Evolutionary conservation across 2,888 invertebrate species (phyloP).

Genomic region (Pasiphila rectangulata): DNA sequence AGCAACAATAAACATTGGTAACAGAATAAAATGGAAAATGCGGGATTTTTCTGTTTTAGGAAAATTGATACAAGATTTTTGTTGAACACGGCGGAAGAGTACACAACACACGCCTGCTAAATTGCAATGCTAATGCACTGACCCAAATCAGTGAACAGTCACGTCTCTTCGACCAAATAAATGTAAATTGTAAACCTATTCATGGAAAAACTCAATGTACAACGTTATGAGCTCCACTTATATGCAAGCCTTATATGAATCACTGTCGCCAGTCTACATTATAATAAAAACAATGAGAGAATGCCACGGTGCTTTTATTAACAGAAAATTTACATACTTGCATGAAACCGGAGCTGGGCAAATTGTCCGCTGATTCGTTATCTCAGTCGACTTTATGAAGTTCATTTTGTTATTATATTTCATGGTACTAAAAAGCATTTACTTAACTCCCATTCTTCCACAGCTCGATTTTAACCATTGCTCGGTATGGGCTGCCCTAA

Average conservation of each 20-base stretch:
- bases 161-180: constrained; percentile 1
- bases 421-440: not conserved
- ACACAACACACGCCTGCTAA: not conserved
- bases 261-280: constrained; percentile 19
- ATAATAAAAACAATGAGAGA: constrained; percentile 23
- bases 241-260: constrained; percentile 11
- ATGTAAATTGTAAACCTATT: constrained; percentile 1
- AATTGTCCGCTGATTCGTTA: constrained; percentile 3
- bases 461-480: too few species aligned
- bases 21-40: too few species aligned
- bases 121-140: constrained; percentile 4
- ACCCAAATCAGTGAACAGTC: constrained; percentile 1
- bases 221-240: constrained; percentile 1
- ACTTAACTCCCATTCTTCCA: too few species aligned
- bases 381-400: not conserved
- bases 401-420: not conserved
- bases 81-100: not conserved
- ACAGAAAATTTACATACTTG: constrained; percentile 14
- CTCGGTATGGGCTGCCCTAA: too few species aligned
- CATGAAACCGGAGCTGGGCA: constrained; percentile 9
- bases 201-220: not conserved
- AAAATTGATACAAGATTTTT: not conserved
- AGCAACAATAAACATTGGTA: too few species aligned
- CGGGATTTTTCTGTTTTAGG: not conserved
- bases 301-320: constrained; percentile 17